These are phyloP conservation scores for Microtus montanus DNA, from an alignment of 2,113 vertebrate genomes.

Conservation along the genomic window DNA sequence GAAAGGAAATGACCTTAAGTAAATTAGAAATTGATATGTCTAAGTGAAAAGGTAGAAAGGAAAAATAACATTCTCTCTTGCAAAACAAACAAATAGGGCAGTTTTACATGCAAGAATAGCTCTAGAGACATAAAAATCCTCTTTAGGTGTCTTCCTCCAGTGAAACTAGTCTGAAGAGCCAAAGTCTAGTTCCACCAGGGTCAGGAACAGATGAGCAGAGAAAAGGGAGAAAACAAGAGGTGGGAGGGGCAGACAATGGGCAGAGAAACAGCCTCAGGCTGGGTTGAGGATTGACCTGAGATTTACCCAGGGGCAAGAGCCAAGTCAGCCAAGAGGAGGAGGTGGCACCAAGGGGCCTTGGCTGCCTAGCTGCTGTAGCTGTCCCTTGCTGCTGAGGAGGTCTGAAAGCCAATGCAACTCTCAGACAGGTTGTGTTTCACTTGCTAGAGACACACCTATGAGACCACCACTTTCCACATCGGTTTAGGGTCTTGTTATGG, in stretches of 20 bases:
- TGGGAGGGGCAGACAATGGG: not conserved
- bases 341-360: accelerated
- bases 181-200: not conserved
- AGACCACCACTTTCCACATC: not conserved
- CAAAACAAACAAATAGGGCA: not conserved
- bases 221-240: not conserved
- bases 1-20: not conserved
- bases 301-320: not conserved
- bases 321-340: accelerated
- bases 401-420: not conserved
- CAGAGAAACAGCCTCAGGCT: not conserved
- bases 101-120: not conserved
- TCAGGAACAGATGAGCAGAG: not conserved
- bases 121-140: not conserved
- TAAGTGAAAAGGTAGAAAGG: not conserved
- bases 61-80: not conserved
- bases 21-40: not conserved
- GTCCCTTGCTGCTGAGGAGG: not conserved
- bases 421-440: not conserved
- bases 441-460: not conserved
- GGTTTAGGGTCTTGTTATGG: not conserved
- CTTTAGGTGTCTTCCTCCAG: no score
- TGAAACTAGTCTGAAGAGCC: not conserved
- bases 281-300: not conserved
- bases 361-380: not conserved